Percentiles rank a stretch among this genome's conserved stretches.
Conservation (phyloP, 2,888 invertebrate species). For the Xestoiulus laeticollis region DNA sequence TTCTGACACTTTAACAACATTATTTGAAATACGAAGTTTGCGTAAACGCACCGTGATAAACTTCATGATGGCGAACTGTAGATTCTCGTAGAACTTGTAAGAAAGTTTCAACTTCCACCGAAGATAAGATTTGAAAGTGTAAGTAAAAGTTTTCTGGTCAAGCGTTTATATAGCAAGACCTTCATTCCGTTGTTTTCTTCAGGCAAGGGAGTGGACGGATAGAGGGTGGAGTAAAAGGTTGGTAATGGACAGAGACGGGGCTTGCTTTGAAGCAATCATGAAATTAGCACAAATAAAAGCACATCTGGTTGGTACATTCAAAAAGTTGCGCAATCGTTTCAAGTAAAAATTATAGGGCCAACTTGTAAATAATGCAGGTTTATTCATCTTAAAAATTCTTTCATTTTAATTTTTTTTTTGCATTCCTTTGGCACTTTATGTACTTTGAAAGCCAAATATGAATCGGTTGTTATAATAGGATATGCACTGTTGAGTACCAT, state of each 20-base stretch:
- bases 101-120: background rate
- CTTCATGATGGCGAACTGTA: constrained; percentile 23
- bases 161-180: constrained; percentile 48
- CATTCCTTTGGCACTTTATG: constrained; percentile 7
- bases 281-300: constrained; percentile 43
- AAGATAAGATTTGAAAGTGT: constrained; percentile 41
- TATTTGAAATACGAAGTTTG: background rate
- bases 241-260: constrained; percentile 41
- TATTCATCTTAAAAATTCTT: constrained; percentile 23
- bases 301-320: constrained; percentile 47
- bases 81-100: background rate
- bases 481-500: constrained; percentile 21
- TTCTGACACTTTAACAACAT: background rate
- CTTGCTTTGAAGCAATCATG: constrained; percentile 43
- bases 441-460: background rate
- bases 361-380: background rate
- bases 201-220: constrained; percentile 44
- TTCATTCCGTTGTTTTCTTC: constrained; percentile 30
- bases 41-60: constrained; percentile 46
- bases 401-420: background rate
- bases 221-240: constrained; percentile 46
- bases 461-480: background rate
- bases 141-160: constrained; percentile 44
- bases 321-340: constrained; percentile 37
- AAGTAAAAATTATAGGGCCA: constrained; percentile 30